Evolutionary conservation across 1,140 invertebrate species (phyloP).

Genomic region (Dysdera silvatica): DNA sequence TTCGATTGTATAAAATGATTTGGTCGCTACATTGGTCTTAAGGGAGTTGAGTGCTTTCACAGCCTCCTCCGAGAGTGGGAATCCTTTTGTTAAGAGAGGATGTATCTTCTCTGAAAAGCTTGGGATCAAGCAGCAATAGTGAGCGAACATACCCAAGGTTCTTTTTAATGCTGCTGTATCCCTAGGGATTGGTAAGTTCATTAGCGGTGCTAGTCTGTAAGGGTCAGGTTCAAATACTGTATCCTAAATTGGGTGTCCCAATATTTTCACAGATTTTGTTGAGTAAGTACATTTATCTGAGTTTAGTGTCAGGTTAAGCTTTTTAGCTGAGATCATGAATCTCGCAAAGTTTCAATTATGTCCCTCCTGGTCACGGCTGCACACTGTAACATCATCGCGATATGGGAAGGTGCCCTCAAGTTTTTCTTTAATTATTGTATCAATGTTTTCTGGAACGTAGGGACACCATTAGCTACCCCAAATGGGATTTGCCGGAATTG

Average conservation of each 20-base stretch:
- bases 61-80: slow-evolving; percentile 27
- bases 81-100: not conserved
- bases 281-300: slow-evolving; percentile 2
- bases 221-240: slow-evolving; percentile 18
- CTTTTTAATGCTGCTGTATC: slow-evolving; percentile 1
- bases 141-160: slow-evolving; percentile 7
- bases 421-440: slow-evolving; percentile 39
- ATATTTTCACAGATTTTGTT: slow-evolving; percentile 10
- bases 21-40: slow-evolving; percentile 19
- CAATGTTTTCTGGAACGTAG: slow-evolving; percentile 40
- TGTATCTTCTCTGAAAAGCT: not conserved
- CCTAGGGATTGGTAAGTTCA: slow-evolving; percentile 11
- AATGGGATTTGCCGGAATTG: slow-evolving; percentile 39
- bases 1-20: not conserved
- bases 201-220: slow-evolving; percentile 7
- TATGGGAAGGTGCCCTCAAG: slow-evolving; percentile 24
- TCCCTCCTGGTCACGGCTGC: slow-evolving; percentile 9
- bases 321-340: not conserved
- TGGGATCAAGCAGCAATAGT: not conserved
- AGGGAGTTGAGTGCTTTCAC: slow-evolving; percentile 18
- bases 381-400: slow-evolving; percentile 32
- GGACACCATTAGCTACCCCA: slow-evolving; percentile 38
- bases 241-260: slow-evolving; percentile 13
- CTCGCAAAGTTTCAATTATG: slow-evolving; percentile 13
- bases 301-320: slow-evolving; percentile 5